These are phyloP conservation scores for zebrafish (Danio rerio) DNA, from an alignment of 2,113 vertebrate species.

Conservation along the genomic window DNA sequence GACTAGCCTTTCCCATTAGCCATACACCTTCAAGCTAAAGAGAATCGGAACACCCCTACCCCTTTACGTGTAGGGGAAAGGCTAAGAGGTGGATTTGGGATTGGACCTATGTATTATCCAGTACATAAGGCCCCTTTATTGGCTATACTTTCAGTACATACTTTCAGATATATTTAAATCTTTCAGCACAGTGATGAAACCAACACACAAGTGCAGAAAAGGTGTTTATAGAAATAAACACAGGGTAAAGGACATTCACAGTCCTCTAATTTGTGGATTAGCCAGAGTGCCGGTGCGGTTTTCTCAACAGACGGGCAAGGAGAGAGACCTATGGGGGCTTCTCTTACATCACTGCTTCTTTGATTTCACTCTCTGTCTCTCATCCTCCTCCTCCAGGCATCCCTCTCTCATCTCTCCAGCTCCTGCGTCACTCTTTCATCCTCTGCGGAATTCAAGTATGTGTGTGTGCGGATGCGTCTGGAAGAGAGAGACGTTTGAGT, in stretches of 20 bases:
- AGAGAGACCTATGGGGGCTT: conserved; percentile 27
- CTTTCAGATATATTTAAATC: not conserved
- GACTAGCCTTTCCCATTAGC: too few species aligned
- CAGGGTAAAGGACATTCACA: conserved; percentile 7
- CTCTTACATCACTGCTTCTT: conserved; percentile 41
- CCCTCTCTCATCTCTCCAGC: conserved; percentile 39
- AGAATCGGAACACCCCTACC: too few species aligned
- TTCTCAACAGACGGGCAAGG: conserved; percentile 30
- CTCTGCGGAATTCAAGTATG: conserved; percentile 37
- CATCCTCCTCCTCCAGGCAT: conserved; percentile 35
- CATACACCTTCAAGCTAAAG: too few species aligned
- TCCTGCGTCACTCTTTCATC: conserved; percentile 45
- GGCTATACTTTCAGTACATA: too few species aligned
- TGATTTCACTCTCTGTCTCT: conserved; percentile 47
- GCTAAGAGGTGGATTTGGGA: too few species aligned
- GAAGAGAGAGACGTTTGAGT: not conserved
- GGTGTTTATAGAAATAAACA: not conserved
- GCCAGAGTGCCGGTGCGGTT: not conserved
- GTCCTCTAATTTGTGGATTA: not conserved
- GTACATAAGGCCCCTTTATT: too few species aligned
- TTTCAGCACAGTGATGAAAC: not conserved
- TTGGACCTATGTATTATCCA: too few species aligned
- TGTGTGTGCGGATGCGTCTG: conserved; percentile 24
- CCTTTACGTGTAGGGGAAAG: too few species aligned
- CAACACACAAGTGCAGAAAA: not conserved